Evolutionary conservation across 2,113 vertebrate genomes (phyloP), one percentile per base, ranked within the genome.

Genomic region (Oreochromis tanganicae): DNA sequence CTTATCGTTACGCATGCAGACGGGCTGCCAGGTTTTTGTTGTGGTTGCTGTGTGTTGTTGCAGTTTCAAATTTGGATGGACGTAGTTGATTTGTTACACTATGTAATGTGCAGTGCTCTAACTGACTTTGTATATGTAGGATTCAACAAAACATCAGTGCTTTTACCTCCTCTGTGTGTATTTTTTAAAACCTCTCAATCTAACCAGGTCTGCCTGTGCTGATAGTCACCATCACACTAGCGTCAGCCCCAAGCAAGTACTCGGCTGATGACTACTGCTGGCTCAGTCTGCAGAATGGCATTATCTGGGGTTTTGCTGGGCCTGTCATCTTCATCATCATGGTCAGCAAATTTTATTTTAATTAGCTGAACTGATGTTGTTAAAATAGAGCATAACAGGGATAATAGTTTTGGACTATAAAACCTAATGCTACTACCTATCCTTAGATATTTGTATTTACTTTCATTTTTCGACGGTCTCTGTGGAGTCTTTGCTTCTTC

Each of bases 321-420:
- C 97, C 96, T 1, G 96, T 97, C 87, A 96, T 97, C 91, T 97
- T 97, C 86, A 97, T 97, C 87, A 96, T 97, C 56, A 96, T 95
- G 96, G 97, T 97, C 52, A 90, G 94, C 21, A 59, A 87, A 66
- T 63, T 3, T 34, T 50, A 56, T 56, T 57, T 9, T 34, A 16
- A 17, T 36, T 13, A 59, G 24, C 50, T 0, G 27, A 5, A 14
- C 32, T 61, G 13, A 82, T 87, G 24, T 41, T 12, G 21, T 55
- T 59, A 19, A 46, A 85, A 75, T 17, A 8, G 5, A 14, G 38
- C 46, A 66, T 52, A 68, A 6, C 34, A 14, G 16, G 5, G 17
- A 1, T 21, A 2, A n/a, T 41, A 66, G 34, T 36, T n/a, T 56
- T 46, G 38, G 5, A 55, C 48, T 83, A 4, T 34, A 17, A 41